Base-by-base conservation (phyloP, 92 coral and sea anemone genomes). In the Phenganax marumi region DNA sequence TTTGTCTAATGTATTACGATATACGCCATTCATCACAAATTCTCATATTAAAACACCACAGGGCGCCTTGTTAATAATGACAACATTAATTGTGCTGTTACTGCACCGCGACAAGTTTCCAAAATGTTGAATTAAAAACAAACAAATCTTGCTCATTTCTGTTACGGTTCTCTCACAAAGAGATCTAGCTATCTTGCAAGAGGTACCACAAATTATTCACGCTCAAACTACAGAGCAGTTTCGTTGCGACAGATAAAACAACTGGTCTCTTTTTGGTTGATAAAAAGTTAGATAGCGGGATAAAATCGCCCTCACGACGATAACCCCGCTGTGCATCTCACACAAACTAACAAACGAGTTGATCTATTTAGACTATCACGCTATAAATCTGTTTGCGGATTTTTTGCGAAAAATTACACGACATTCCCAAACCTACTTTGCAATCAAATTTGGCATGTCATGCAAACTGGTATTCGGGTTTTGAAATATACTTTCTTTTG, bases 261-360 rank as follows among this genome's bases (percentile, higher is more conserved):
- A 23, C 68, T 13, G 12, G 10, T 4, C 12, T 62, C 68, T 18
- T 62, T 62, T 39, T 19, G 43, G 12, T 39, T 19, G 68, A 62
- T 62, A 62, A 62, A 13, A 62, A 62, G 72, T 18, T 11, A 14
- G 72, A 66, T 66, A 10, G 24, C 6, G 0, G 26, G 16, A 50
- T 54, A 21, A 52, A 52, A 12, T 22, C 54, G 21, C 11, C 11
- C 51, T n/a, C 26, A 54, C 39, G 55, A 13, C 7, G 17, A n/a
- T 11, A 19, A 19, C 63, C 83, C 72, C 52, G 83, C 83, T 78
- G 83, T 62, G 83, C 83, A 5, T 62, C 18, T 19, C 46, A 43
- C 55, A 48, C 83, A 60, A 61, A 63, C 70, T 66, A 61, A 76
- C 81, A 56, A 66, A 66, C 81, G 68, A 26, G 24, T 56, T 56